These are phyloP conservation scores for Amazona vittata DNA, from an alignment of 2,113 vertebrate species.

Conservation along the genomic window DNA sequence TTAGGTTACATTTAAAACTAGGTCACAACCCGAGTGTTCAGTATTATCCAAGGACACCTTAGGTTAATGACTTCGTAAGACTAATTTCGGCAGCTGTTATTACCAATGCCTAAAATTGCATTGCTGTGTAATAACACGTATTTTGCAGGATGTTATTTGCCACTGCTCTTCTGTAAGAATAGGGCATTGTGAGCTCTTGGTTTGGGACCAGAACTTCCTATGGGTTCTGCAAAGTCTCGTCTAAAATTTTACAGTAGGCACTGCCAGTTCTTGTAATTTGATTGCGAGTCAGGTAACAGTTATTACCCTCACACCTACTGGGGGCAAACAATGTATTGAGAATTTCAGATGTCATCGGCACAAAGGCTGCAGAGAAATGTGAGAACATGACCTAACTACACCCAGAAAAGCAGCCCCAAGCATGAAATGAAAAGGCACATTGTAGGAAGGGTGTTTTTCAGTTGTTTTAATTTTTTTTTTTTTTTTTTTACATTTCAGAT, in stretches of 20 bases:
- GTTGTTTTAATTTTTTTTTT: fast-evolving
- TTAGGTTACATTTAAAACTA: not conserved
- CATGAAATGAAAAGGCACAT: not conserved
- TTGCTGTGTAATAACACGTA: not conserved
- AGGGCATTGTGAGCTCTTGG: not conserved
- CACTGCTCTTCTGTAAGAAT: not conserved
- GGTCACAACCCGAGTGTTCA: not conserved
- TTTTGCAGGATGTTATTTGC: not conserved
- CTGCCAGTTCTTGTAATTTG: not conserved
- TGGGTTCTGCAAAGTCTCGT: not conserved
- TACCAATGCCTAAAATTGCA: not conserved
- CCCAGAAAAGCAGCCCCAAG: not conserved
- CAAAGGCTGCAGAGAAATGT: not conserved
- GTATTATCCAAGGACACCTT: not conserved
- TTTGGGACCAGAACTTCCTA: not conserved
- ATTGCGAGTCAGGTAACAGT: not conserved
- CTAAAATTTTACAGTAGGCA: not conserved
- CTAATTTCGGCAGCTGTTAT: not conserved
- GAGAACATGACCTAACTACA: not conserved
- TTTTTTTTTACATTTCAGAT: not conserved
- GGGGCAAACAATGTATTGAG: not conserved
- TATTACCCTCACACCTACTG: not conserved
- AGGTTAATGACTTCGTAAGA: not conserved
- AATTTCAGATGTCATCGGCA: not conserved
- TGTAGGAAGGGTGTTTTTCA: fast-evolving